Percentiles rank a stretch among this genome's conserved stretches.
Conservation (phyloP, 2,113 vertebrate genomes). For the Actenoides lindsayi region DNA sequence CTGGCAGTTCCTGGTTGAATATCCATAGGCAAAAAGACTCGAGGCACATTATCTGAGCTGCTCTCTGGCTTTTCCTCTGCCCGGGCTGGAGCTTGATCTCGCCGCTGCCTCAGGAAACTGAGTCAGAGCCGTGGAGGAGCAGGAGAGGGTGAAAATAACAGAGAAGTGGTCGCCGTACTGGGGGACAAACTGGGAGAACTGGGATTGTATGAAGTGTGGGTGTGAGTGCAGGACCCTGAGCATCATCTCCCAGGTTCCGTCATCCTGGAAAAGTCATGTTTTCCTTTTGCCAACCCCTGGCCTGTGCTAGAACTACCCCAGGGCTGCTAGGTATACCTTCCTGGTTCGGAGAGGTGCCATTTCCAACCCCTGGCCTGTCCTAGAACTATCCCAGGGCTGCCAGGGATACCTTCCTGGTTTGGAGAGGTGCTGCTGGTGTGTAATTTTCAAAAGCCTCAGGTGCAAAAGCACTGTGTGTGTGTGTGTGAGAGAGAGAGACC, state of each 20-base stretch:
- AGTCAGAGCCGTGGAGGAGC: too few species aligned
- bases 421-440: background rate
- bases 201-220: accelerated
- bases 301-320: background rate
- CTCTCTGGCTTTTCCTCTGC: background rate
- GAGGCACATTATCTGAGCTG: background rate
- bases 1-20: background rate
- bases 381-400: background rate
- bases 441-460: background rate
- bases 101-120: background rate
- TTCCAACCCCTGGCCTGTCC: background rate
- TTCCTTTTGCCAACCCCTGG: background rate
- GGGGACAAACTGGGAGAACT: background rate
- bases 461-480: background rate
- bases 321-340: background rate
- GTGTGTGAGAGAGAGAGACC: too few species aligned
- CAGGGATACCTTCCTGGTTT: background rate
- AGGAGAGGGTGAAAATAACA: background rate
- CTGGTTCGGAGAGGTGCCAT: background rate
- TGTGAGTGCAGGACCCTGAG: accelerated
- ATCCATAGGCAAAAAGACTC: too few species aligned
- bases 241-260: background rate
- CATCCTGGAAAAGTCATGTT: background rate
- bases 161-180: accelerated
- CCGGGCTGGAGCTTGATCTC: background rate